Evolutionary conservation across 2,888 invertebrate species (phyloP), one percentile per base, ranked within the genome.

Genomic region (Ennomos fuscantarius): DNA sequence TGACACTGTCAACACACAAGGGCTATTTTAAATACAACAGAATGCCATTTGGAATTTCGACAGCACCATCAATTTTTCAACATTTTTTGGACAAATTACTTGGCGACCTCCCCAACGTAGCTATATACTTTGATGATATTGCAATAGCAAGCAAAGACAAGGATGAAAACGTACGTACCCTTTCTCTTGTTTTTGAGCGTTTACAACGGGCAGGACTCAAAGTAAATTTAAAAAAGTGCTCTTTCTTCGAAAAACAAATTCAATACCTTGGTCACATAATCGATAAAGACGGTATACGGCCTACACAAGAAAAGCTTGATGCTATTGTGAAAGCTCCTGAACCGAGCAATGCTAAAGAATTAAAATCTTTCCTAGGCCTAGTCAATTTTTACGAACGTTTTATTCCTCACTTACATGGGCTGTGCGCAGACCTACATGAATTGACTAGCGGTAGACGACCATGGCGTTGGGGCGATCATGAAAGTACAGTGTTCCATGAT

Each of bases 51-150:
- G 34, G 44, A 11, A 44, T 44, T 11, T 52, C 52, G 1, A 52
- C 57, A 34, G 52, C 34, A 33, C 55, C 44, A 0, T 53, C 24
- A 24, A 24, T 24, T 24, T 24, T 24, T 24, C 24, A 24, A 24
- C 24, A 24, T 24, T 24, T 2, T 24, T 24, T 24, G 24, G 24
- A 24, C 24, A 24, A 24, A 55, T 33, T 48, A 57, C 15, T 53
- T 1, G 37, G 8, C 9, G 49, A 39, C 8, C 44, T 55, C 11
- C 41, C 60, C 9, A 55, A 60, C 9, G 42, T 37, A n/a, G 55
- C 52, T 3, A 13, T 43, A 9, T 60, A 55, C 24, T 55, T 60
- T 12, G 55, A 55, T 31, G 60, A 60, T 11, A 58, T 62, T 10
- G 52, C 49, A 9, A n/a, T 62, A 9, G 35, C 51, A 31, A 52